phyloP scores from a whole-genome alignment of 2,113 vertebrate genomes.

The Tachysurus fulvidraco region DNA sequence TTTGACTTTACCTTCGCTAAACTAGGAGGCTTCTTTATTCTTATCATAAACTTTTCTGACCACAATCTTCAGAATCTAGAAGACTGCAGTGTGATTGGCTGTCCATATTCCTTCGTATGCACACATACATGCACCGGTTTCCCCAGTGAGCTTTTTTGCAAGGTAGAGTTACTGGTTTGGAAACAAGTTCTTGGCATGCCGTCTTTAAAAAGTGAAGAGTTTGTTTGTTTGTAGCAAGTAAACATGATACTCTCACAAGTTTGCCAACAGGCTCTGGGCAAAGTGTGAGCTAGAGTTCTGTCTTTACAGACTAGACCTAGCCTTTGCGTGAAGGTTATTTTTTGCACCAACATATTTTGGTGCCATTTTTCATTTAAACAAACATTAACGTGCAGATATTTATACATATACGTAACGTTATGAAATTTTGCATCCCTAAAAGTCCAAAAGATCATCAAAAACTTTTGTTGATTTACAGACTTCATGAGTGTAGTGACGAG shows the following conservation, averaged over 20 bases:
- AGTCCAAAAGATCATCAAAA: neutral
- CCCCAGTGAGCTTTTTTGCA: neutral
- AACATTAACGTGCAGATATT: neutral
- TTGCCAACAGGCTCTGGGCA: neutral
- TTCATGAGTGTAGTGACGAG: neutral
- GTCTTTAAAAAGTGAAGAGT: neutral
- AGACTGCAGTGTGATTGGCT: neutral
- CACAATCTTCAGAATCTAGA: neutral
- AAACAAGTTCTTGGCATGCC: neutral
- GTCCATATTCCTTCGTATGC: neutral
- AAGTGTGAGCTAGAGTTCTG: neutral
- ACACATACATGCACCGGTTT: neutral
- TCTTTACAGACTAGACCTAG: neutral
- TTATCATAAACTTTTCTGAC: neutral
- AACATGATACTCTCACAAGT: neutral
- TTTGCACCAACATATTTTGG: neutral
- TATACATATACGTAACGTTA: no score
- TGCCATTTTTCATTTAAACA: neutral
- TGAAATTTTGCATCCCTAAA: neutral
- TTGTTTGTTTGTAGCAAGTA: slow-evolving; percentile 1
- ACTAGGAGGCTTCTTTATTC: neutral
- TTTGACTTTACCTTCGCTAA: neutral
- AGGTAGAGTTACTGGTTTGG: neutral
- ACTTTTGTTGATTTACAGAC: neutral
- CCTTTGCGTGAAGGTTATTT: neutral